Conservation (phyloP, 1,140 invertebrate species). For the Bactericera cockerelli region DNA sequence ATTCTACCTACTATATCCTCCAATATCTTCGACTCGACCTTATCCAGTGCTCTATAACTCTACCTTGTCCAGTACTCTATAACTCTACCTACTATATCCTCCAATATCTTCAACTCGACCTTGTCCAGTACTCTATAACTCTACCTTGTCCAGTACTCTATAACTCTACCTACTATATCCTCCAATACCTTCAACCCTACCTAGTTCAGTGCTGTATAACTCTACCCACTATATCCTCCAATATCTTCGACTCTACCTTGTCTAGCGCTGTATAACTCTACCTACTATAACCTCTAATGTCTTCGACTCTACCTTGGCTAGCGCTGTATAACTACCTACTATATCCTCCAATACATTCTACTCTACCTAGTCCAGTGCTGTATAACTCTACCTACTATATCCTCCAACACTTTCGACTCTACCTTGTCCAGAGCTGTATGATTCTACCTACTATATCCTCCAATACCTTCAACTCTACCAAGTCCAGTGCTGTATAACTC, state of each 20-base stretch:
- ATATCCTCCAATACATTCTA: slow-evolving; percentile 17
- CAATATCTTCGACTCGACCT: too few relatives aligned
- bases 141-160: slow-evolving; percentile 41
- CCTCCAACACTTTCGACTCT: background rate
- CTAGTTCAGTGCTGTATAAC: background rate
- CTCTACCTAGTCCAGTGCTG: slow-evolving; percentile 35
- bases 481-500: slow-evolving; percentile 48
- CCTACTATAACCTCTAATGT: too few relatives aligned
- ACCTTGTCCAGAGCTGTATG: background rate
- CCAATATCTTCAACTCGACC: slow-evolving; percentile 21
- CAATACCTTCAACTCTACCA: too few relatives aligned
- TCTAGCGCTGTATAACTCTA: too few relatives aligned
- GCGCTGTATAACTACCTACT: slow-evolving; percentile 35
- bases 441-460: too few relatives aligned
- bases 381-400: slow-evolving; percentile 30
- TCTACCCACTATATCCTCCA: too few relatives aligned
- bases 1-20: too few relatives aligned
- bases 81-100: too few relatives aligned
- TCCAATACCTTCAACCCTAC: background rate
- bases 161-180: slow-evolving; percentile 29
- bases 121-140: slow-evolving; percentile 48
- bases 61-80: too few relatives aligned
- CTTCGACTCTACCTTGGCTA: slow-evolving; percentile 33
- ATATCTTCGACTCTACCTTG: too few relatives aligned
- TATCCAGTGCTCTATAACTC: too few relatives aligned